Conservation (phyloP, 92 coral and sea anemone species). For the Palythoa caribaeorum region DNA sequence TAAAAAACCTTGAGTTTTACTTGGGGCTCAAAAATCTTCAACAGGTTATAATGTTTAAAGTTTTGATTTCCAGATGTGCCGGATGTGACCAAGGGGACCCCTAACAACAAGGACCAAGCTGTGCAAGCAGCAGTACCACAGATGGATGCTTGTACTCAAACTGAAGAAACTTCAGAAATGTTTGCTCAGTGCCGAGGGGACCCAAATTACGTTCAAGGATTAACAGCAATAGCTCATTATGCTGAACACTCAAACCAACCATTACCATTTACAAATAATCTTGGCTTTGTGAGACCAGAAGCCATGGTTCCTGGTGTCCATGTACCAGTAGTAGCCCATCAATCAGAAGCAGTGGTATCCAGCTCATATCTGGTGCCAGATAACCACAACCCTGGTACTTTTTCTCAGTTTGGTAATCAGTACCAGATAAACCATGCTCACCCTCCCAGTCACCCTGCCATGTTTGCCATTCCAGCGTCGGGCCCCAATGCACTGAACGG, state of each 20-base stretch:
- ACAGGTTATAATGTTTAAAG: no score
- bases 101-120: conserved; percentile 17
- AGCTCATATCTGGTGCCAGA: conserved; percentile 6
- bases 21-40: no score
- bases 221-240: conserved; percentile 34
- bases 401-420: conserved; percentile 1
- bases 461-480: not conserved
- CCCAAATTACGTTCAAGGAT: conserved; percentile 12
- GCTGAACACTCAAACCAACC: conserved; percentile 39
- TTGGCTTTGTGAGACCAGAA: conserved; percentile 3
- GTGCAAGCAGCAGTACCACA: conserved; percentile 54
- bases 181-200: not conserved
- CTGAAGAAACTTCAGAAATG: conserved; percentile 23
- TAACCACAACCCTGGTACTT: conserved; percentile 5
- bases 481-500: not conserved
- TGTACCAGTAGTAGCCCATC: conserved; percentile 10
- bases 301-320: not conserved
- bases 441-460: not conserved
- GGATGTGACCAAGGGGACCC: conserved; percentile 50
- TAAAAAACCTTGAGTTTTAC: no score
- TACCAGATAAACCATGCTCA: conserved; percentile 8
- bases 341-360: not conserved
- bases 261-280: not conserved
- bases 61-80: conserved; percentile 45
- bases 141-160: conserved; percentile 51